Conservation (phyloP, 2,113 vertebrate genomes). For the Struthidea cinerea region DNA sequence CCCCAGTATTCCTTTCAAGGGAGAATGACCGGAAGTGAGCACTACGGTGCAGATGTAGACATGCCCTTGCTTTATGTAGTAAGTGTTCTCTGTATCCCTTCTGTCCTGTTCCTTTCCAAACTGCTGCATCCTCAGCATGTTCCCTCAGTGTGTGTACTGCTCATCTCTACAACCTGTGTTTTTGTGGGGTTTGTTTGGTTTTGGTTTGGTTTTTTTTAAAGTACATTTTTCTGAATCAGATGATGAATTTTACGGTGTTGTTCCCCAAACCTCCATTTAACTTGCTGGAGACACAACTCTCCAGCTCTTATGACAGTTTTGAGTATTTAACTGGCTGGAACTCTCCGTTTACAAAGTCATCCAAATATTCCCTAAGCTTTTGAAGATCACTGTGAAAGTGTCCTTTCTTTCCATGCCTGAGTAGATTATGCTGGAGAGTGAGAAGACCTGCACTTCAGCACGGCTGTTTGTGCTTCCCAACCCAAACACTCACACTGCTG, state of each 20-base stretch:
- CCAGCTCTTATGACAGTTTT: not conserved
- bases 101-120: not conserved
- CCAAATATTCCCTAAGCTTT: not conserved
- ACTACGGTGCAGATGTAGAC: not conserved
- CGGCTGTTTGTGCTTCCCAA: not conserved
- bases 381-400: not conserved
- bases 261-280: not conserved
- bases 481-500: rapidly evolving
- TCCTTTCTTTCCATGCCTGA: not conserved
- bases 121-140: not conserved
- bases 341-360: not conserved
- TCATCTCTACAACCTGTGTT: not conserved
- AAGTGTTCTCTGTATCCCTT: not conserved
- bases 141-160: not conserved
- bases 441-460: not conserved
- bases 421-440: not conserved
- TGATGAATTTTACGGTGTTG: not conserved
- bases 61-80: not conserved
- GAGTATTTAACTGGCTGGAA: not conserved
- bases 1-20: not conserved
- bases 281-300: not conserved
- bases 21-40: not conserved
- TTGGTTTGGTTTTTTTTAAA: not conserved
- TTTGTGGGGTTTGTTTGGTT: not conserved
- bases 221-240: not conserved